A percentile compares a stretch with the other conserved stretches of the same genome.
These are phyloP conservation scores for Gobionotothen gibberifrons DNA, from an alignment of 2,797 vertebrate species.

Conservation along the genomic window DNA sequence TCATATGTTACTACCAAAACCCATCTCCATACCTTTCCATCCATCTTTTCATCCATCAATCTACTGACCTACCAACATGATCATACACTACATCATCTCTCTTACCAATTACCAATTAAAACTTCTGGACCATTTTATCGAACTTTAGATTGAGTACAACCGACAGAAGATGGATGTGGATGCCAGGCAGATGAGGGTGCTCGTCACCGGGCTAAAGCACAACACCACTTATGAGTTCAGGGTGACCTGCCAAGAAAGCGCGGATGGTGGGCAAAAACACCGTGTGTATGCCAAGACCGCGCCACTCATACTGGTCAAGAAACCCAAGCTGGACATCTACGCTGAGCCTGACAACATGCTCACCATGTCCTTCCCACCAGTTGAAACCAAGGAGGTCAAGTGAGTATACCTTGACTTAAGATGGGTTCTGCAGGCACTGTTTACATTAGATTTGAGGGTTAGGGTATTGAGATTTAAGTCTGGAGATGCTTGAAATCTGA, in stretches of 20 bases:
- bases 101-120: not conserved
- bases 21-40: not conserved
- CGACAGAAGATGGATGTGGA: constrained; percentile 93
- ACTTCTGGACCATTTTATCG: constrained; percentile 5
- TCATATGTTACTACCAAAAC: not conserved
- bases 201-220: constrained; percentile 90
- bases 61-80: not conserved
- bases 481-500: not conserved
- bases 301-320: constrained; percentile 87
- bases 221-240: constrained; percentile 94
- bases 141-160: constrained; percentile 93
- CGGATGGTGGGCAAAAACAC: constrained; percentile 90
- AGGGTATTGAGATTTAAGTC: constrained; percentile 10
- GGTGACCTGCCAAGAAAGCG: constrained; percentile 90
- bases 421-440: not conserved
- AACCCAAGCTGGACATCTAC: constrained; percentile 91
- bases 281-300: constrained; percentile 91
- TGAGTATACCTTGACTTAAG: constrained; percentile 68
- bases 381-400: constrained; percentile 90
- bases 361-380: constrained; percentile 88
- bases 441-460: constrained; percentile 7
- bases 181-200: constrained; percentile 89
- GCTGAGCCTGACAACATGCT: constrained; percentile 88
- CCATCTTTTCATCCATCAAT: not conserved
- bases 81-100: not conserved